Evolutionary conservation across 2,888 invertebrate species (phyloP), one percentile per base, ranked within the genome.

Genomic region (Opisthograptis luteolata): DNA sequence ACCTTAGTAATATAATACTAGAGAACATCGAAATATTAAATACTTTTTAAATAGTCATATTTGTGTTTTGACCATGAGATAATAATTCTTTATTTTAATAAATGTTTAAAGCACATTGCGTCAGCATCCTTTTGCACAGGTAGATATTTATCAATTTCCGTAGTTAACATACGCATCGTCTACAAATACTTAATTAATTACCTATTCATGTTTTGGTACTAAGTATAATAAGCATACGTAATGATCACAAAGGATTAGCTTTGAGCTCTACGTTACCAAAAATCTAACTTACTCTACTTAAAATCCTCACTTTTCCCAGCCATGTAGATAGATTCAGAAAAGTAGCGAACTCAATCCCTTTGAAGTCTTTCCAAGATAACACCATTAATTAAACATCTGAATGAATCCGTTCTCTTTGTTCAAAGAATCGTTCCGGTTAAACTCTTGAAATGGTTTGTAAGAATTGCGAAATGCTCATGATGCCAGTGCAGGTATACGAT

Each of bases 381-480:
- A 20, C 20, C 13, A 22, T 36, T 13, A 14, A 31, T 17, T 22
- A 15, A 40, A 32, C 27, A 39, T 34, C 15, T 20, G 41, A 46
- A 42, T 42, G 13, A 40, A 43, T 39, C 39, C 25, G 47, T 20
- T 40, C 46, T 46, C 51, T 50, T 10, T 55, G 39, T 53, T 52
- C 51, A 48, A 49, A 48, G 12, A 55, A 64, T 47, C 53, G 53
- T 50, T 60, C 32, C 43, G 47, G 41, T 46, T 49, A 48, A 53
- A 60, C 57, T 32, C 35, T 58, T 51, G 44, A 27, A 54, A 58
- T 57, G 50, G 39, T 54, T 58, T 60, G 46, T 56, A 61, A 68
- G 66, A 68, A 59, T 76, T 73, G 69, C 70, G 68, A 75, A 69
- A 74, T 56, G 61, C 46, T 45, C 54, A 57, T 70, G 68, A 68